Evolutionary conservation across 2,797 vertebrate species (phyloP).

Genomic region (Onychomys arenicola): DNA sequence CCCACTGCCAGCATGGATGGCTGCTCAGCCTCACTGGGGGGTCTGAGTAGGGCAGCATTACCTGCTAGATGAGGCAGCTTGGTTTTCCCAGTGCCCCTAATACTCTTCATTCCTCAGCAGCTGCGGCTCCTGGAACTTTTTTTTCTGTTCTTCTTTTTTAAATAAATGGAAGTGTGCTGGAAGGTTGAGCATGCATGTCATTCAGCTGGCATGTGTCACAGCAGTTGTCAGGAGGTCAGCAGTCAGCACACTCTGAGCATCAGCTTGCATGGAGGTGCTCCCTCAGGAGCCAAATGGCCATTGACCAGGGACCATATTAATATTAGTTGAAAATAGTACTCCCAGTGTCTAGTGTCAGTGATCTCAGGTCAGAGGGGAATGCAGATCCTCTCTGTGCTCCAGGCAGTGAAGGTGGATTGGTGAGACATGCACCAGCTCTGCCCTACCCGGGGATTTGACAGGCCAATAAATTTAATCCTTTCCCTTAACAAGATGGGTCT

Average conservation of each 20-base stretch:
- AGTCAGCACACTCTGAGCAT: constrained; percentile 87
- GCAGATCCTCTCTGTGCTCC: background rate
- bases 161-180: constrained; percentile 88
- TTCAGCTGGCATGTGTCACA: too few relatives aligned
- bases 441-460: background rate
- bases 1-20: constrained; percentile 82
- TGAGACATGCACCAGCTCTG: too few relatives aligned
- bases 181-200: constrained; percentile 85
- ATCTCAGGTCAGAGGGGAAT: constrained; percentile 49
- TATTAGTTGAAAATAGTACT: constrained; percentile 83
- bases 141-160: constrained; percentile 36
- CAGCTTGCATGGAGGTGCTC: constrained; percentile 85
- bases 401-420: background rate
- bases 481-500: constrained; percentile 56
- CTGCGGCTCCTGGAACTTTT: constrained; percentile 81
- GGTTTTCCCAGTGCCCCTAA: constrained; percentile 86
- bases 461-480: constrained; percentile 44
- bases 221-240: too few relatives aligned
- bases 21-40: constrained; percentile 89
- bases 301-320: constrained; percentile 84
- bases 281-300: constrained; percentile 84
- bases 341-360: constrained; percentile 84
- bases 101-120: constrained; percentile 77
- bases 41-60: constrained; percentile 82
- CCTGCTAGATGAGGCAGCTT: constrained; percentile 84